Percentiles rank a stretch among this genome's conserved stretches.
phyloP scores from a whole-genome alignment of 2,888 invertebrate species.

The Tetheella fluctuosa region DNA sequence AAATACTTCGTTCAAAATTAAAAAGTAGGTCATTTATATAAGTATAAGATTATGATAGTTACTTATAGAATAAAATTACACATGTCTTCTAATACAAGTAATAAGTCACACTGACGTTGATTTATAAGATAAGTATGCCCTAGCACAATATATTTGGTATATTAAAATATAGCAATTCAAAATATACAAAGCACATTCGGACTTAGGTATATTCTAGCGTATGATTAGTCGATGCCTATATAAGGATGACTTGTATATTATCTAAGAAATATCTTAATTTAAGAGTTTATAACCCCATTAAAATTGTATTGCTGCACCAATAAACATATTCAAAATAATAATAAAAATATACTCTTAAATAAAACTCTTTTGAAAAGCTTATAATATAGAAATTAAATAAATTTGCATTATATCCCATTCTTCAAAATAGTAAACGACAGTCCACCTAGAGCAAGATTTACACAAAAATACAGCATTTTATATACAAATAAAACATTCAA shows the following conservation, averaged over 20 bases:
- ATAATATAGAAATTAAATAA: conserved; percentile 19
- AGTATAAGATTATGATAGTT: background rate
- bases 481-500: conserved; percentile 41
- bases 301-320: conserved; percentile 67
- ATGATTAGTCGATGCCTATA: conserved; percentile 72
- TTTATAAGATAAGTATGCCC: background rate
- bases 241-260: conserved; percentile 59
- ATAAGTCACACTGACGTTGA: background rate
- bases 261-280: conserved; percentile 40
- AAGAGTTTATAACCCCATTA: conserved; percentile 70
- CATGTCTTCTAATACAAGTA: background rate
- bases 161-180: conserved; percentile 20
- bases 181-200: conserved; percentile 78
- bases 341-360: conserved; percentile 45
- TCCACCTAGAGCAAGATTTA: conserved; percentile 59
- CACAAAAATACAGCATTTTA: conserved; percentile 34
- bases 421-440: conserved; percentile 57
- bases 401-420: conserved; percentile 33
- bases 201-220: conserved; percentile 84
- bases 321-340: conserved; percentile 46
- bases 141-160: conserved; percentile 62
- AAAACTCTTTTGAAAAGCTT: conserved; percentile 25
- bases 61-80: background rate
- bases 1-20: background rate
- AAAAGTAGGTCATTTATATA: background rate